phyloP scores from a whole-genome alignment of 2,888 invertebrate species.

The Ryuthela nishihirai region DNA sequence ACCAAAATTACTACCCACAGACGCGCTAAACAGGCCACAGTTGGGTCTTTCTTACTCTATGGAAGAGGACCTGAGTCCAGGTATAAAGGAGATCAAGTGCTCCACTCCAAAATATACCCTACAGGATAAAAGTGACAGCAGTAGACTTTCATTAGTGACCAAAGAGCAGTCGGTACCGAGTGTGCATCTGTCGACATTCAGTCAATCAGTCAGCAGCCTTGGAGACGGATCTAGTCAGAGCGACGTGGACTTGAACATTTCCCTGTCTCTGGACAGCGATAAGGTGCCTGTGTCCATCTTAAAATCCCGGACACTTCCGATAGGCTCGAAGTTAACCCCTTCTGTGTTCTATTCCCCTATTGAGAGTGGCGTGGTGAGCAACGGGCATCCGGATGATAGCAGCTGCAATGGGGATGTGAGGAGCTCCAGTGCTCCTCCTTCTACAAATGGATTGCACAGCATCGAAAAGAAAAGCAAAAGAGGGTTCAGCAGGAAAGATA shows the following conservation, averaged over 20 bases:
- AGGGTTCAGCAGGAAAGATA: constrained; percentile 21
- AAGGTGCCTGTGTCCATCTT: constrained; percentile 24
- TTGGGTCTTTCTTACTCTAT: constrained; percentile 19
- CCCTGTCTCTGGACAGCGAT: constrained; percentile 2
- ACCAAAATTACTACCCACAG: constrained; percentile 12
- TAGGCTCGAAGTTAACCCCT: constrained; percentile 2
- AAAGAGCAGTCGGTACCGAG: constrained; percentile 5
- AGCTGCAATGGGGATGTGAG: constrained; percentile 10
- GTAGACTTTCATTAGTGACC: not conserved
- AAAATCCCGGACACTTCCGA: constrained; percentile 18
- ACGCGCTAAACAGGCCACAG: constrained; percentile 21
- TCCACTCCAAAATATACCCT: constrained; percentile 18
- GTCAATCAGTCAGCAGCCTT: constrained; percentile 21
- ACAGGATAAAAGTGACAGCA: too few species aligned
- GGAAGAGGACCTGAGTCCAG: constrained; percentile 23
- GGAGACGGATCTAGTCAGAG: constrained; percentile 34
- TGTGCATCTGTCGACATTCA: constrained; percentile 23
- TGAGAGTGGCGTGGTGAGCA: too few species aligned
- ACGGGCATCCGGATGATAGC: too few species aligned
- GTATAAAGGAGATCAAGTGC: constrained; percentile 21
- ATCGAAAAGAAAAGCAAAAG: constrained; percentile 14
- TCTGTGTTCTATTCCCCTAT: too few species aligned
- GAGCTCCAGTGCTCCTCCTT: constrained; percentile 1
- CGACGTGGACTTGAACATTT: constrained; percentile 22
- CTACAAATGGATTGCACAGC: constrained; percentile 7